Conservation (phyloP, 1,140 invertebrate species). For the Megathymus violae region DNA sequence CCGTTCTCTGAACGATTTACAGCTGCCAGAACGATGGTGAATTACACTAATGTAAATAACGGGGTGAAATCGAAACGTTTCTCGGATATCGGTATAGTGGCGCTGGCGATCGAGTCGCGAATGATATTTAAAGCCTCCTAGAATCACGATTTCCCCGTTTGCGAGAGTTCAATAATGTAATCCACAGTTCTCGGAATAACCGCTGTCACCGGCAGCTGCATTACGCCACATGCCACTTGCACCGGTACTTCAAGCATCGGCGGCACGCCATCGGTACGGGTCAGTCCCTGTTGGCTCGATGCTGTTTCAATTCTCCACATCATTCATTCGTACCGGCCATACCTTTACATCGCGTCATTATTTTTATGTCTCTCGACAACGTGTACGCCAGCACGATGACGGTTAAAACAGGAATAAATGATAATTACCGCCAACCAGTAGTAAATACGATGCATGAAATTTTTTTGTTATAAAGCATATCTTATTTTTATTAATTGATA, state of each 20-base stretch:
- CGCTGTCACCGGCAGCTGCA: slow-evolving; percentile 58
- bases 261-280: slow-evolving; percentile 3
- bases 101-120: slow-evolving; percentile 22
- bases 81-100: slow-evolving; percentile 19
- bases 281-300: background rate
- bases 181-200: slow-evolving; percentile 57
- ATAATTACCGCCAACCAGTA: no score
- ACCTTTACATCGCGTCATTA: no score
- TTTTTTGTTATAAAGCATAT: no score
- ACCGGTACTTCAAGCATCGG: background rate
- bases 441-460: no score
- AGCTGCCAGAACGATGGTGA: slow-evolving; percentile 57
- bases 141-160: slow-evolving; percentile 54
- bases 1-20: slow-evolving; percentile 66
- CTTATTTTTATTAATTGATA: no score
- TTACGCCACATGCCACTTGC: slow-evolving; percentile 42
- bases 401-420: no score
- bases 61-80: slow-evolving; percentile 29
- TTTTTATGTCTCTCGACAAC: background rate
- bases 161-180: slow-evolving; percentile 52
- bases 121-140: slow-evolving; percentile 39
- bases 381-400: no score
- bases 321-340: no score
- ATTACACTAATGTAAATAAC: slow-evolving; percentile 61
- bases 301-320: background rate